These are phyloP conservation scores for Lepidocyrtinus sp. DNA, from an alignment of 2,888 invertebrate genomes.

Conservation along the genomic window DNA sequence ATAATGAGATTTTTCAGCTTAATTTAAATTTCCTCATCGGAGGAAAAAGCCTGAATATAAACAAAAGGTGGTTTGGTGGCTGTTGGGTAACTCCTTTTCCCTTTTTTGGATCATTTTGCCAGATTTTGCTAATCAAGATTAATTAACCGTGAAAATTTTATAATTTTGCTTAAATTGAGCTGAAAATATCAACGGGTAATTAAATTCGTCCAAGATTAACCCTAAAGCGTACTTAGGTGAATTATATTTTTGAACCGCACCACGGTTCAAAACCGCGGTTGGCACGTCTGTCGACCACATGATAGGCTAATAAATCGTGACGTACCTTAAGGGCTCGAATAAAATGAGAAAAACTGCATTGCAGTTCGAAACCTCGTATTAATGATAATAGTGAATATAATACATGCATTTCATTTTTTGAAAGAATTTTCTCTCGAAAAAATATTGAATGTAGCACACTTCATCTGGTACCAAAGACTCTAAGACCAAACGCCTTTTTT, in stretches of 20 bases:
- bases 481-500: no score
- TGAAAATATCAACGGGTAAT: no score
- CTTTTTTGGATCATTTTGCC: no score
- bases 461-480: background rate
- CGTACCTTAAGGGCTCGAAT: conserved; percentile 56
- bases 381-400: background rate
- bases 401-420: background rate
- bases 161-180: conserved; percentile 27
- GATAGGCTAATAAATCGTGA: conserved; percentile 60
- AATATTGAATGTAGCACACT: background rate
- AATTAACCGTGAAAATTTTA: conserved; percentile 46
- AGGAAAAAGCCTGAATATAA: background rate
- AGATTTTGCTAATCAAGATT: conserved; percentile 43
- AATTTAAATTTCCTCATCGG: conserved; percentile 47
- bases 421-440: no score
- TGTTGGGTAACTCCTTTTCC: no score
- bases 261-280: background rate
- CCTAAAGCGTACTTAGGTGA: no score
- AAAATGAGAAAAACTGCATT: conserved; percentile 11
- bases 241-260: background rate
- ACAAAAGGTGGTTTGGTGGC: no score
- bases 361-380: background rate
- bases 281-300: conserved; percentile 57
- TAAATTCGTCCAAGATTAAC: no score
- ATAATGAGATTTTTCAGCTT: conserved; percentile 21